A percentile compares a stretch with the other conserved stretches of the same genome.
Conservation (phyloP, 30 jellyfish, hydroid and myxozoan genomes). For the Pelagia noctiluca region DNA sequence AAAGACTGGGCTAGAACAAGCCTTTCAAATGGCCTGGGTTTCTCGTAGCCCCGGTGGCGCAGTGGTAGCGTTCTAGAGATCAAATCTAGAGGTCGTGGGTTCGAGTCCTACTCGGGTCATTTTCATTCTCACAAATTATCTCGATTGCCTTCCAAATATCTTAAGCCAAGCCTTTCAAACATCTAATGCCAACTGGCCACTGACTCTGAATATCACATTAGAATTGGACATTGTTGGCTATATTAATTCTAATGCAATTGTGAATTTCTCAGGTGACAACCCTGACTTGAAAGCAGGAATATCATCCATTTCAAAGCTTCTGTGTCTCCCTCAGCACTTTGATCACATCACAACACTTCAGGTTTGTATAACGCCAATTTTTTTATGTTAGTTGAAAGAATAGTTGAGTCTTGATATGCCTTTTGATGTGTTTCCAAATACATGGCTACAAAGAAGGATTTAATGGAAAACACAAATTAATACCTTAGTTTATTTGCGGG, state of each 20-base stretch:
- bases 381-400: not conserved
- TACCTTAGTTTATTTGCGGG: not conserved
- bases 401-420: not conserved
- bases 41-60: no score
- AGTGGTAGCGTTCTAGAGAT: no score
- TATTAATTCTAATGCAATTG: not conserved
- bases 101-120: no score
- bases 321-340: slow-evolving; percentile 76
- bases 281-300: slow-evolving; percentile 83
- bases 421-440: slow-evolving; percentile 1
- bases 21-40: no score
- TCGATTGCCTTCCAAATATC: no score
- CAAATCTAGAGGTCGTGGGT: no score
- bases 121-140: no score
- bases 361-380: slow-evolving; percentile 20
- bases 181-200: no score
- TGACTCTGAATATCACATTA: not conserved
- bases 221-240: no score
- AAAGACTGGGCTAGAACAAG: no score
- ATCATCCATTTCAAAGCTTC: slow-evolving; percentile 66
- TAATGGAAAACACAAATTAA: not conserved
- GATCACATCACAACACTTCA: slow-evolving; percentile 69
- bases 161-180: no score
- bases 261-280: slow-evolving; percentile 71
- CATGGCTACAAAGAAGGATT: not conserved